phyloP scores from a whole-genome alignment of 1,140 invertebrate genomes.

The Bacillus rossius region DNA sequence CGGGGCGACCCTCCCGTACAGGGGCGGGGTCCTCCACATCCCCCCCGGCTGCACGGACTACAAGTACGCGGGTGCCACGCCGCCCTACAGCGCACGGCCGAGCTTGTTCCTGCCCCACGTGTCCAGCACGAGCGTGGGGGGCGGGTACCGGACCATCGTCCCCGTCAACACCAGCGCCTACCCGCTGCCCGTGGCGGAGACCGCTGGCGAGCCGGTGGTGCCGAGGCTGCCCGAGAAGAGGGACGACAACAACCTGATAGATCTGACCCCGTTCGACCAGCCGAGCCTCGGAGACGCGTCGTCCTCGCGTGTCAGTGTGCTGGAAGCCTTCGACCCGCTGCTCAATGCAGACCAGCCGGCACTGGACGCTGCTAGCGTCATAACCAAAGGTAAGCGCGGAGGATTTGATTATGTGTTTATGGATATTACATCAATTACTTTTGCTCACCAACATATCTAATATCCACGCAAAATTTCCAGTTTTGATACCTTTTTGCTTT shows the following conservation, averaged over 20 bases:
- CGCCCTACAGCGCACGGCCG: too few relatives aligned
- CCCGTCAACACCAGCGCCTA: background rate
- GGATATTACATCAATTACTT: too few relatives aligned
- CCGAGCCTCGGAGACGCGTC: constrained; percentile 27
- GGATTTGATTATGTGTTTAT: too few relatives aligned
- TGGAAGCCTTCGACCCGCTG: constrained; percentile 80
- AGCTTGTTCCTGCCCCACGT: background rate
- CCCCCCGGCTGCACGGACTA: too few relatives aligned
- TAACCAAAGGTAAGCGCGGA: background rate
- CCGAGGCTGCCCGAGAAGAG: constrained; percentile 47
- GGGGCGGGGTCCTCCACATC: too few relatives aligned
- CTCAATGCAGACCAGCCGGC: constrained; percentile 32
- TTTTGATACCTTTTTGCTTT: too few relatives aligned
- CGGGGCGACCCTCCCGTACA: too few relatives aligned
- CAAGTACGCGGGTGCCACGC: too few relatives aligned
- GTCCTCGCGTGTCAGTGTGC: constrained; percentile 58
- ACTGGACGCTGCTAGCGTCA: background rate
- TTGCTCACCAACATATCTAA: too few relatives aligned
- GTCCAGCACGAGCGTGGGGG: background rate
- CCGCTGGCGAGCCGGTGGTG: constrained; percentile 31
- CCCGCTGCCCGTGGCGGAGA: background rate
- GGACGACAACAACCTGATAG: constrained; percentile 51
- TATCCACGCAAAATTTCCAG: too few relatives aligned
- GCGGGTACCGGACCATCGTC: background rate
- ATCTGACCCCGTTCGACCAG: constrained; percentile 43